Conservation (phyloP, 1,140 invertebrate species). For the Lordiphosa clarofinis region DNA sequence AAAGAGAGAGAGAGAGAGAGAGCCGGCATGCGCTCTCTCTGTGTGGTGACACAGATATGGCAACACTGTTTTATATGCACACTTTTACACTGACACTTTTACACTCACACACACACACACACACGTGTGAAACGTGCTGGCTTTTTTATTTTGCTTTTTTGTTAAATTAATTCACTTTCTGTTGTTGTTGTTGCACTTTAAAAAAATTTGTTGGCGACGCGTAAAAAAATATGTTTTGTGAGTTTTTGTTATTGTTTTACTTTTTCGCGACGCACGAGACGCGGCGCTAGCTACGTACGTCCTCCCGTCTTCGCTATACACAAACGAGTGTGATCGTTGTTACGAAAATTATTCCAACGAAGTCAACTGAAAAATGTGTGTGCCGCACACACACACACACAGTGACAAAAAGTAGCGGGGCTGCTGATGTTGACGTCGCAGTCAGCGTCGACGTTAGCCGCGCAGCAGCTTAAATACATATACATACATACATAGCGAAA, state of each 20-base stretch:
- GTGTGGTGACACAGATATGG: constrained; percentile 42
- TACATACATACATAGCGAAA: constrained; percentile 37
- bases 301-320: constrained; percentile 76
- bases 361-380: constrained; percentile 76
- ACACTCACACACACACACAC: constrained; percentile 10
- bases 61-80: constrained; percentile 45
- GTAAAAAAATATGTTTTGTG: no score
- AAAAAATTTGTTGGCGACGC: constrained; percentile 1
- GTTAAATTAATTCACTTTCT: no score
- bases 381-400: constrained; percentile 31
- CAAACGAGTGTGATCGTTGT: constrained; percentile 79
- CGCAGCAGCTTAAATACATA: constrained; percentile 50
- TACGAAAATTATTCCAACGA: constrained; percentile 79
- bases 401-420: constrained; percentile 13
- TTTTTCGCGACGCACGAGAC: constrained; percentile 36
- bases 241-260: constrained; percentile 29
- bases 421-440: constrained; percentile 6
- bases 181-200: not conserved
- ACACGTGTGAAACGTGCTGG: constrained; percentile 35
- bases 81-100: constrained; percentile 9
- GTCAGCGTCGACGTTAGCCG: constrained; percentile 35
- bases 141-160: no score
- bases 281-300: constrained; percentile 44
- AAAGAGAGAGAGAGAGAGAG: not conserved
- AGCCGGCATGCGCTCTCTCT: constrained; percentile 8